Percentiles rank a stretch among this genome's conserved stretches.
phyloP scores from a whole-genome alignment of 1,140 invertebrate genomes.

The Augochlora pura region DNA sequence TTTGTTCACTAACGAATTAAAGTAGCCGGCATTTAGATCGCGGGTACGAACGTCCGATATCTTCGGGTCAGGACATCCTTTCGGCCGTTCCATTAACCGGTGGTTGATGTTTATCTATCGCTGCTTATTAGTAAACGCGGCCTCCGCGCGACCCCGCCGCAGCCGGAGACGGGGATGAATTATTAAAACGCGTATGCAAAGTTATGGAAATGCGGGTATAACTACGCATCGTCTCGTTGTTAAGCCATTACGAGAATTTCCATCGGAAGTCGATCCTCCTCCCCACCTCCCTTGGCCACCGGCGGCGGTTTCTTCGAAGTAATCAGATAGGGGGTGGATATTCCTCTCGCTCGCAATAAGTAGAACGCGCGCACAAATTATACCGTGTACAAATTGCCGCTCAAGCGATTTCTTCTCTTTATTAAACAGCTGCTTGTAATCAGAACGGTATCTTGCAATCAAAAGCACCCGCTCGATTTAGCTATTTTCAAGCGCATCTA shows the following conservation, averaged over 20 bases:
- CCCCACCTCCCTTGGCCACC: slow-evolving; percentile 17
- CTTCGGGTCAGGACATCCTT: not conserved
- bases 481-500: no score
- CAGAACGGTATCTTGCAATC: no score
- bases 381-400: not conserved
- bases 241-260: slow-evolving; percentile 69
- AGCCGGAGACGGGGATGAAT: slow-evolving; percentile 63
- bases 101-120: slow-evolving; percentile 45
- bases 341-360: not conserved
- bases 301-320: slow-evolving; percentile 5
- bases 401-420: not conserved
- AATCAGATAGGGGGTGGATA: not conserved
- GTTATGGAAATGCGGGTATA: slow-evolving; percentile 77
- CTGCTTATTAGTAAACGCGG: slow-evolving; percentile 47
- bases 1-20: not conserved
- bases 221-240: slow-evolving; percentile 64
- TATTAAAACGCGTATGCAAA: slow-evolving; percentile 79
- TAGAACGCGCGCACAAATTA: not conserved
- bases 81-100: slow-evolving; percentile 21
- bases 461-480: no score
- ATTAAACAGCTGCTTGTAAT: no score
- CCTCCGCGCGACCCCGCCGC: slow-evolving; percentile 22
- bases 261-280: slow-evolving; percentile 23
- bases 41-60: not conserved
- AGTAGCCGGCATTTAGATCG: not conserved